phyloP scores from a whole-genome alignment of 2,113 vertebrate species.

The Eurystomus gularis region DNA sequence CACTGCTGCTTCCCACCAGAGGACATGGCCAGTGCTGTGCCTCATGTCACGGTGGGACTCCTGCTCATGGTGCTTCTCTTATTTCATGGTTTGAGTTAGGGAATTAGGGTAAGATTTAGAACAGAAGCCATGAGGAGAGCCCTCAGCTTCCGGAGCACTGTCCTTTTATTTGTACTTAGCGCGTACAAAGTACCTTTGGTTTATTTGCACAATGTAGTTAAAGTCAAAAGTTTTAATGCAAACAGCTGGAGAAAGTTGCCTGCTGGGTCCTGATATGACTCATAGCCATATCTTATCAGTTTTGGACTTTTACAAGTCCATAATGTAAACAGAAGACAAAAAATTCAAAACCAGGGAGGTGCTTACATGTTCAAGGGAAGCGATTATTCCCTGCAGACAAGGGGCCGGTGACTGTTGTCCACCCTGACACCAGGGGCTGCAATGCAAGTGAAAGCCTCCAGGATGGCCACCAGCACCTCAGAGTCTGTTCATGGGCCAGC shows the following conservation, averaged over 20 bases:
- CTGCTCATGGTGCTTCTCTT: neutral
- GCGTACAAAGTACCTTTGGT: neutral
- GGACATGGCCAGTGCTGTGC: accelerated
- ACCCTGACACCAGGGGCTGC: neutral
- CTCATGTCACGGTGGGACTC: accelerated
- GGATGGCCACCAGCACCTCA: neutral
- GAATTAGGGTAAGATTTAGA: neutral
- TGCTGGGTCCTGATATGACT: neutral
- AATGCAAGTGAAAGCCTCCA: too few species aligned
- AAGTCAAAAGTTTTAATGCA: neutral
- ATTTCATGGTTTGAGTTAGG: neutral
- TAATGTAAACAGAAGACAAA: neutral
- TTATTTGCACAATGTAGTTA: neutral
- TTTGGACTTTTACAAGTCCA: neutral
- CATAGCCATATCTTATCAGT: neutral
- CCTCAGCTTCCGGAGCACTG: neutral
- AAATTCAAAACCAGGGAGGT: neutral
- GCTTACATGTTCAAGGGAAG: neutral
- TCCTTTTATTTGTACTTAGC: neutral
- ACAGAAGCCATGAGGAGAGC: neutral
- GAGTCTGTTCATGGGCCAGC: too few species aligned
- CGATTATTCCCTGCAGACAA: neutral
- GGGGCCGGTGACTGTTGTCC: neutral
- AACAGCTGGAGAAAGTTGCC: neutral
- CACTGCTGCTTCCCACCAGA: neutral